Evolutionary conservation across 2,113 vertebrate genomes (phyloP), one percentile per base, ranked within the genome.

Genomic region (Panurus biarmicus): DNA sequence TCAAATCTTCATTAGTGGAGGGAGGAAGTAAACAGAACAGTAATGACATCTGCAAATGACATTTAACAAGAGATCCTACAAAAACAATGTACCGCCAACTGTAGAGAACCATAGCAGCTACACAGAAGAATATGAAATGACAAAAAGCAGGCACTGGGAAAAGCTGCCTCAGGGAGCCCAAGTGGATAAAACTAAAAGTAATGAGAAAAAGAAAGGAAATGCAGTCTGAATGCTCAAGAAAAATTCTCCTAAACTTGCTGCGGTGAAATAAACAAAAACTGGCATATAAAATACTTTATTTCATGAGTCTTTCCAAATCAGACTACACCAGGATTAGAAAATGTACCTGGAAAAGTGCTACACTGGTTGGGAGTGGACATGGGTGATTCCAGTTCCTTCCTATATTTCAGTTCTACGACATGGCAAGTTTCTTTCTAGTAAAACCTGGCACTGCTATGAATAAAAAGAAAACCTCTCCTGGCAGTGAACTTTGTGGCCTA

Each of bases 1-100:
- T 80, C 79, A 84, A 22, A 21, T 91, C 84, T 93, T 96, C 91
- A 89, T 94, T 93, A 92, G 80, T 38, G 50, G 36, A 86, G 72
- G 38, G 17, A n/a, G 31, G 50, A 94, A 61, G 53, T 48, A 84
- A 93, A 91, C 31, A 85, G 73, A 96, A 85, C 73, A 93, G 72
- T 47, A 96, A 91, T 75, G 81, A 93, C 44, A 90, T 77, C 56
- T 60, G 61, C 53, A 94, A 96, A 64, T 73, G 74, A 95, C 64
- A 83, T 87, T 91, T 81, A 96, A 86, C 56, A 90, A 76, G 76
- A 79, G 36, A 78, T 61, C 76, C 87, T 69, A 35, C 31, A 72
- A 81, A 90, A 91, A 75, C n/a, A 53, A 40, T 14, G 65, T 62
- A 42, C 62, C 0, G 4, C 53, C n/a, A 90, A 83, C 75, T 76